Conservation (phyloP, 2,888 invertebrate species). For the Cryptocheilus praepositus region DNA sequence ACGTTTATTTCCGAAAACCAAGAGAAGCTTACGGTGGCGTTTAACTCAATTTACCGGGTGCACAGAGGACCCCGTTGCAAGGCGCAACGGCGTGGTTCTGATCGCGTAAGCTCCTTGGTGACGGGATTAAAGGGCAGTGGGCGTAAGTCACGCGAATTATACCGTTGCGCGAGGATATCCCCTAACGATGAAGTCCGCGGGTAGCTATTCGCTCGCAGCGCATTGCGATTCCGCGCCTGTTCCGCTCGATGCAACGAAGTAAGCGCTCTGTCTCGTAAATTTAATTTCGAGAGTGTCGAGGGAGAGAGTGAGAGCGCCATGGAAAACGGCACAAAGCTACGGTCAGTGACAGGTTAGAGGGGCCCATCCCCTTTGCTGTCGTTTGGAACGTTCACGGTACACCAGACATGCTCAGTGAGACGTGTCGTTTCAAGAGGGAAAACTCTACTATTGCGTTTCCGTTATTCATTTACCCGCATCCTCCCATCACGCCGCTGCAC, state of each 20-base stretch:
- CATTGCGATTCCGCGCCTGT: conserved; percentile 58
- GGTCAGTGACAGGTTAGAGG: conserved; percentile 12
- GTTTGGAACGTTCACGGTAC: conserved; percentile 38
- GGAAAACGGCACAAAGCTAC: conserved; percentile 32
- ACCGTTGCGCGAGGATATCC: conserved; percentile 9
- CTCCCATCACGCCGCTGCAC: too few relatives aligned
- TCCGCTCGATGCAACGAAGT: conserved; percentile 54
- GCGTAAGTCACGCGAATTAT: too few relatives aligned
- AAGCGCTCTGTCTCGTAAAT: conserved; percentile 60
- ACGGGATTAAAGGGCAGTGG: too few relatives aligned
- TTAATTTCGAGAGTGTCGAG: conserved; percentile 53
- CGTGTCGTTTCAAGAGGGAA: conserved; percentile 20
- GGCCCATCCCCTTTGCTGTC: conserved; percentile 23
- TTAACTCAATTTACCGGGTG: too few relatives aligned
- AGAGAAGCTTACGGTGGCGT: too few relatives aligned
- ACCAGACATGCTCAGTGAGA: conserved; percentile 39
- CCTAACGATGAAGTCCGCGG: background rate
- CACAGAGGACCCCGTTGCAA: too few relatives aligned
- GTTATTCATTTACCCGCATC: too few relatives aligned
- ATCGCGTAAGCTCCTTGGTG: too few relatives aligned
- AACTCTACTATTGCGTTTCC: conserved; percentile 1
- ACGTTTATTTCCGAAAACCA: too few relatives aligned
- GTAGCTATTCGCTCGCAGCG: background rate
- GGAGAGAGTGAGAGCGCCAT: conserved; percentile 9
- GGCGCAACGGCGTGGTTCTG: too few relatives aligned